These are phyloP conservation scores for Drosophila prosaltans DNA, from an alignment of 1,140 invertebrate species.

Conservation along the genomic window DNA sequence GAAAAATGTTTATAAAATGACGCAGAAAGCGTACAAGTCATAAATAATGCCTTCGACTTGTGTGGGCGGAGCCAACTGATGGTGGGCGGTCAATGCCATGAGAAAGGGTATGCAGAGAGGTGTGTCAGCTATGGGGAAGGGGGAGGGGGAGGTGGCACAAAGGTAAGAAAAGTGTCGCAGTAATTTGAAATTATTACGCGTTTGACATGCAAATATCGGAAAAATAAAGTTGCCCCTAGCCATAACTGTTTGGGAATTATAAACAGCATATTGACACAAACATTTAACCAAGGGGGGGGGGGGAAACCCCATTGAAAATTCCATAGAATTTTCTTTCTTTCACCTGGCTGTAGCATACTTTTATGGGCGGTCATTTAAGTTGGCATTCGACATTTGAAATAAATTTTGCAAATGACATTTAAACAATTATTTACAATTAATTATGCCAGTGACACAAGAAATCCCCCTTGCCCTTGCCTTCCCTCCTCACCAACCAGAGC, in stretches of 20 bases:
- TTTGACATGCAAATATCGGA: constrained; percentile 76
- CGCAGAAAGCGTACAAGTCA: constrained; percentile 78
- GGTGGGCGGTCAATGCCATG: neutral
- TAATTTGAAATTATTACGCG: constrained; percentile 76
- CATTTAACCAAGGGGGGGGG: neutral
- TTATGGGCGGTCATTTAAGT: constrained; percentile 36
- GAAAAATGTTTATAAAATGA: constrained; percentile 81
- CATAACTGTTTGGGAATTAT: constrained; percentile 11
- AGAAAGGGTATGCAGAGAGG: neutral
- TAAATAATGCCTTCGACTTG: constrained; percentile 71
- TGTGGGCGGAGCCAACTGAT: neutral
- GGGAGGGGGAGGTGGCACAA: constrained; percentile 6
- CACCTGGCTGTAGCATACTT: neutral
- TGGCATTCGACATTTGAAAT: constrained; percentile 63
- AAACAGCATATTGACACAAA: constrained; percentile 10
- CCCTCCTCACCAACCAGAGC: neutral
- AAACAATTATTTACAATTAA: constrained; percentile 78
- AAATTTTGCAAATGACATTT: constrained; percentile 66
- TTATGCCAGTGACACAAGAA: constrained; percentile 56
- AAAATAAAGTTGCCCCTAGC: constrained; percentile 38
- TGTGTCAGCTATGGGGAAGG: neutral
- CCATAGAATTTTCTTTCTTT: constrained; percentile 8
- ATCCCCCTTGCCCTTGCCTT: neutral
- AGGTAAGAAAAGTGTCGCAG: constrained; percentile 55
- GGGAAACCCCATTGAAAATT: constrained; percentile 1